Base-by-base conservation (phyloP, 2,113 vertebrate genomes). In the Pseudopipra pipra region DNA sequence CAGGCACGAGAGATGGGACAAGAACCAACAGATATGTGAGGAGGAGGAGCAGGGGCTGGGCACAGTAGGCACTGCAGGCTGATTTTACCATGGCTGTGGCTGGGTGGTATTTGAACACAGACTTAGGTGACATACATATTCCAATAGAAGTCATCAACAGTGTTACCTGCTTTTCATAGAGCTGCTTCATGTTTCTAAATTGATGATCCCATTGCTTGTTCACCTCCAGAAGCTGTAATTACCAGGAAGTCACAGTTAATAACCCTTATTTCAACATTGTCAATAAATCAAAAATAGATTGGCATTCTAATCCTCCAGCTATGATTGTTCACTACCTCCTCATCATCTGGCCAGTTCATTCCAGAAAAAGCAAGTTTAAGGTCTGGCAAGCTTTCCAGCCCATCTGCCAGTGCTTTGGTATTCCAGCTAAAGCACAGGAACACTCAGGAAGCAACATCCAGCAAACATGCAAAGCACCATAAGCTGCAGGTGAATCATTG, bases 141-240 rank as follows among this genome's bases (percentile, higher is more conserved):
- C 55, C 61, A 62, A 27, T 0, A 21, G 9, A 51, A 73, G 15
- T 1, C 70, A 52, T 70, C 25, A 75, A 10, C 22, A 25, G 35
- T 4, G 20, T 97, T 98, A 98, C 98, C 98, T 98, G 97, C 78
- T 96, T 96, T 94, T 98, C 97, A 68, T 98, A 98, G 35, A 89
- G n/a, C 14, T 95, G 93, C 81, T 97, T 98, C 98, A 98, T 98
- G 31, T 47, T 95, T 89, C 97, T 96, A 66, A 98, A 98, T 10
- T 98, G 97, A 75, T 93, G 95, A 83, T 98, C 97, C 98, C 98
- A 98, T 56, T 98, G 97, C 71, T 97, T 97, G 93, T 98, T 98
- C 61, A 98, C 97, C 59, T 98, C 93, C 87, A 98, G 92, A 87
- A 98, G 97, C 98, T 98, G 97, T 74, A 98, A 98, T 86, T n/a